These are phyloP conservation scores for Drosophila melanocephala DNA, from an alignment of 2,888 invertebrate species.

Conservation along the genomic window DNA sequence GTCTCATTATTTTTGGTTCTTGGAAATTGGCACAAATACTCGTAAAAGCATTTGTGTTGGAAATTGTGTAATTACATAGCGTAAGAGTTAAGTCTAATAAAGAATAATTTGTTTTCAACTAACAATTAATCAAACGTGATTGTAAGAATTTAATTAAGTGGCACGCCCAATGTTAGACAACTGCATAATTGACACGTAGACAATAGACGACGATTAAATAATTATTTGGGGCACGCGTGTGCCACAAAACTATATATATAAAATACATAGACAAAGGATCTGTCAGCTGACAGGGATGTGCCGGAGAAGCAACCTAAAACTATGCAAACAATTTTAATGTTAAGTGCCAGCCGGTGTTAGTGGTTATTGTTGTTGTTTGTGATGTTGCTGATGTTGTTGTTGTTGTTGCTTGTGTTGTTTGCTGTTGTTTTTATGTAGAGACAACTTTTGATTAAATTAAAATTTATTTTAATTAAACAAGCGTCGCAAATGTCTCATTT, in stretches of 20 bases:
- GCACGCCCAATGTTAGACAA: slow-evolving; percentile 58
- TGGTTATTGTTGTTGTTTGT: slow-evolving; percentile 24
- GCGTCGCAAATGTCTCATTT: slow-evolving; percentile 83
- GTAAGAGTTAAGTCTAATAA: slow-evolving; percentile 4
- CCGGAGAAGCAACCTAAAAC: slow-evolving; percentile 51
- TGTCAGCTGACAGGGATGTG: slow-evolving; percentile 36
- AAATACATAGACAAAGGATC: slow-evolving; percentile 5
- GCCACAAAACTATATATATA: slow-evolving; percentile 20
- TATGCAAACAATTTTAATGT: slow-evolving; percentile 79
- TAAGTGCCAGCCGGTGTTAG: slow-evolving; percentile 66
- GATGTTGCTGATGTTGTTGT: slow-evolving; percentile 17
- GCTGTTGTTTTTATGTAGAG: slow-evolving; percentile 34
- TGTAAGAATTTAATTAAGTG: slow-evolving; percentile 53
- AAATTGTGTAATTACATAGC: background rate
- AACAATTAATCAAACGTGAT: slow-evolving; percentile 59
- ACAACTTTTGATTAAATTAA: slow-evolving; percentile 83
- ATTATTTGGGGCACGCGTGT: slow-evolving; percentile 32
- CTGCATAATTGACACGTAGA: slow-evolving; percentile 46
- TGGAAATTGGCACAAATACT: background rate
- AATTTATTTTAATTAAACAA: slow-evolving; percentile 83
- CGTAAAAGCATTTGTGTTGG: background rate
- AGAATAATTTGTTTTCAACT: slow-evolving; percentile 16
- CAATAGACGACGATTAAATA: slow-evolving; percentile 32
- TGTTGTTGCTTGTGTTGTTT: slow-evolving; percentile 30
- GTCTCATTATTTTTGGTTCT: background rate